phyloP scores from a whole-genome alignment of 2,888 invertebrate species.

The Ischnus inquisitorius region DNA sequence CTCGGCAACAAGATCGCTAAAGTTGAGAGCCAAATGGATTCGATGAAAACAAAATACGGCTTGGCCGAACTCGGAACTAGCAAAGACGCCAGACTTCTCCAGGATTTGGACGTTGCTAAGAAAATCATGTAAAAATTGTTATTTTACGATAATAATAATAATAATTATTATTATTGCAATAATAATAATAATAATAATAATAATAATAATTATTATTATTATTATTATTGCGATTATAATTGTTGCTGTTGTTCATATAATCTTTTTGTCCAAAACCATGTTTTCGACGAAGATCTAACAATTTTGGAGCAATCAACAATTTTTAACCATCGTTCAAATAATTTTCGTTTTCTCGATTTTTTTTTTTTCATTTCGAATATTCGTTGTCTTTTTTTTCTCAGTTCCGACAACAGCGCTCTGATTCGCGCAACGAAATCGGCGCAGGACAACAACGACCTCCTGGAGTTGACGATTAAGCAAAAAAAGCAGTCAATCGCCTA shows the following conservation, averaged over 20 bases:
- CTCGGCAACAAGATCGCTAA: constrained; percentile 27
- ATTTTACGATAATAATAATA: too few relatives aligned
- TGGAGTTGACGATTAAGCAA: constrained; percentile 57
- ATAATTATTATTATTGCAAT: too few relatives aligned
- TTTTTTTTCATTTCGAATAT: background rate
- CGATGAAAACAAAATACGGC: constrained; percentile 25
- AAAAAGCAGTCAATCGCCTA: constrained; percentile 54
- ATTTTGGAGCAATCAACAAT: background rate
- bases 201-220: too few relatives aligned
- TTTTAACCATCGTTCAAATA: background rate
- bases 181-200: too few relatives aligned
- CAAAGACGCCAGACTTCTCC: constrained; percentile 43
- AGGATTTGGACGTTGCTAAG: constrained; percentile 46
- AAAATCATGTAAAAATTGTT: constrained; percentile 42
- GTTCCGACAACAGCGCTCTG: constrained; percentile 41
- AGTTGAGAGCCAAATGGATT: constrained; percentile 50
- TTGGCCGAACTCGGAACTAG: constrained; percentile 53
- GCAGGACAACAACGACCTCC: constrained; percentile 49
- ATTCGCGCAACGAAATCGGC: constrained; percentile 49
- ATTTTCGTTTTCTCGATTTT: too few relatives aligned
- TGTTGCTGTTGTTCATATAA: too few relatives aligned
- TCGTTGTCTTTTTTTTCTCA: constrained; percentile 22
- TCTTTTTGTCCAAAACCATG: too few relatives aligned
- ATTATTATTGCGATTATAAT: too few relatives aligned
- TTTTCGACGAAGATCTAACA: background rate